Evolutionary conservation across 2,888 invertebrate genomes (phyloP).

Genomic region (Lagria hirta): DNA sequence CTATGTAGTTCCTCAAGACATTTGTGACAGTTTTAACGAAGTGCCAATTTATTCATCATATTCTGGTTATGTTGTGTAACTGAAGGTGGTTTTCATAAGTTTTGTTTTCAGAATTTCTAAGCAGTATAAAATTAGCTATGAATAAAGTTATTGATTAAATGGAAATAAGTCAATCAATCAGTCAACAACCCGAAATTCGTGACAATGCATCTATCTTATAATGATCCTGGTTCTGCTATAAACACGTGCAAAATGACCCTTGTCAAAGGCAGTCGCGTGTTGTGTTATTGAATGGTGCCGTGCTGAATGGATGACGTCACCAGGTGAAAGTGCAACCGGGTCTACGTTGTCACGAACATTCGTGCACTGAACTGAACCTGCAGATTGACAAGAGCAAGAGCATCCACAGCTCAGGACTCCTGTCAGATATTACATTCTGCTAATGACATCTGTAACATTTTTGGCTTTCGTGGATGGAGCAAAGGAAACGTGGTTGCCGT

Average conservation of each 20-base stretch:
- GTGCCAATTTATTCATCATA: no score
- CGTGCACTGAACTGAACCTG: conserved; percentile 23
- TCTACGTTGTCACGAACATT: conserved; percentile 28
- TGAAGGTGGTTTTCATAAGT: no score
- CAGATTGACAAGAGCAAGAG: conserved; percentile 20
- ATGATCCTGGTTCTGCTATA: no score
- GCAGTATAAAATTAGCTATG: no score
- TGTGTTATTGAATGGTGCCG: conserved; percentile 29
- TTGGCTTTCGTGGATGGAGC: no score
- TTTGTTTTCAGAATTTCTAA: no score
- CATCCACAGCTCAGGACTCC: conserved; percentile 8
- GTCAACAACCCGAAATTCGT: not conserved
- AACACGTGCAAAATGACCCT: conserved; percentile 5
- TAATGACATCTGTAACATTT: conserved; percentile 15
- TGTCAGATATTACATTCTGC: conserved; percentile 8
- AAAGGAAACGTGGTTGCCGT: no score
- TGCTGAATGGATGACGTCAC: conserved; percentile 30
- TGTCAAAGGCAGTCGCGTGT: conserved; percentile 19
- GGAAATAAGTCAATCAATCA: not conserved
- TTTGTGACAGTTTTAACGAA: no score
- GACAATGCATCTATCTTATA: not conserved
- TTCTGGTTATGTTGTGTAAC: no score
- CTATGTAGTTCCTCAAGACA: no score
- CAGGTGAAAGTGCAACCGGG: conserved; percentile 29
- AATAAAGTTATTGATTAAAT: no score